Percentiles rank a stretch among this genome's conserved stretches.
Conservation (phyloP, 2,797 vertebrate genomes). For the Trichosurus vulpecula region DNA sequence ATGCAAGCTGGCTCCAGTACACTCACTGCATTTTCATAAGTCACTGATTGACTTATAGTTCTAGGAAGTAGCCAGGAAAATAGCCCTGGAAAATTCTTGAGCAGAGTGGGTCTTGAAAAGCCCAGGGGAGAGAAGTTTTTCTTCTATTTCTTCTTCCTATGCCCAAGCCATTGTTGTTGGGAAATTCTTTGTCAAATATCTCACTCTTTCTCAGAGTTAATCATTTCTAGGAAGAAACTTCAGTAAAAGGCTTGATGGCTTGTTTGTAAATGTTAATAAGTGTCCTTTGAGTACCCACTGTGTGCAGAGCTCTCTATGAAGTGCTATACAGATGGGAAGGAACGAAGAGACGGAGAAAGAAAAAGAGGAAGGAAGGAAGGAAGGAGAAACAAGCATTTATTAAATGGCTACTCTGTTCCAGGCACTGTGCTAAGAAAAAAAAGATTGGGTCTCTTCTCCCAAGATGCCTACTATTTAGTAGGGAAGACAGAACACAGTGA, state of each 20-base stretch:
- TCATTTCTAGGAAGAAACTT: not conserved
- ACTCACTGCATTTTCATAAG: not conserved
- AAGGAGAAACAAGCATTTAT: not conserved
- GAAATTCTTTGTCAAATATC: not conserved
- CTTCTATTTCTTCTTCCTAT: not conserved
- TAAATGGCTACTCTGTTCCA: not conserved
- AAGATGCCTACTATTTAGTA: not conserved
- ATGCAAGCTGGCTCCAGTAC: not conserved
- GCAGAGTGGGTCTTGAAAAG: not conserved
- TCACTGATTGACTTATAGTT: not conserved
- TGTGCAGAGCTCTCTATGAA: not conserved
- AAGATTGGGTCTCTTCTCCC: constrained; percentile 29
- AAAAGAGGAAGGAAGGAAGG: too few relatives aligned
- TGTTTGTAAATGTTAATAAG: not conserved
- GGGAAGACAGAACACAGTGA: constrained; percentile 14
- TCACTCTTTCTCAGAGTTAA: not conserved
- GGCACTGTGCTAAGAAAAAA: not conserved
- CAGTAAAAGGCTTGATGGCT: not conserved
- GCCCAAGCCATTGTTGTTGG: not conserved
- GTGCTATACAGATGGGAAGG: not conserved
- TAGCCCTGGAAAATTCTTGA: not conserved
- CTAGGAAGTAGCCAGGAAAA: not conserved
- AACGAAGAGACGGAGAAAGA: not conserved
- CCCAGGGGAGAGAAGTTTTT: not conserved
- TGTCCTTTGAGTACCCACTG: not conserved